Conservation (phyloP, 1,140 invertebrate species). For the Tetragnatha versicolor region DNA sequence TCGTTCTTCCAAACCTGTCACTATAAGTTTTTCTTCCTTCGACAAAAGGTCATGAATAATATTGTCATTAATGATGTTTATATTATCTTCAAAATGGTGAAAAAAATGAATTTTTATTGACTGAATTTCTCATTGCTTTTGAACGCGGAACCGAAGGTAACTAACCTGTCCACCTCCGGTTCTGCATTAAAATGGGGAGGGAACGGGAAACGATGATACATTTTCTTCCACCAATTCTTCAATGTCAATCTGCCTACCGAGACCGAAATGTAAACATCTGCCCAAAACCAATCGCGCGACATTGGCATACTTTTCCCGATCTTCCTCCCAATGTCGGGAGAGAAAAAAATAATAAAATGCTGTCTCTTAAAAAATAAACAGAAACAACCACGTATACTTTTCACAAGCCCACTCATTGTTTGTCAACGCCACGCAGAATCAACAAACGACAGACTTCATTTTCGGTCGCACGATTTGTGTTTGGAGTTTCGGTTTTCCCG, state of each 20-base stretch:
- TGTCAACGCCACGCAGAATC: no score
- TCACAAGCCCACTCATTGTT: no score
- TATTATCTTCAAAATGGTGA: no score
- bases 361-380: not conserved
- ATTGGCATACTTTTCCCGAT: conserved; percentile 34
- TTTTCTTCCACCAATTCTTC: conserved; percentile 25
- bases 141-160: not conserved
- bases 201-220: conserved; percentile 12
- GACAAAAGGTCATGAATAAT: no score
- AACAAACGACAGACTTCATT: no score
- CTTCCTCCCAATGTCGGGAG: not conserved
- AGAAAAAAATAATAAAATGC: not conserved
- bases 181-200: not conserved
- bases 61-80: no score
- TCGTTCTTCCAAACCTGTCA: no score
- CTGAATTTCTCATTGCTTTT: no score
- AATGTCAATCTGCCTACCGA: conserved; percentile 34
- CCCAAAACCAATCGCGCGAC: not conserved
- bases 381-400: not conserved
- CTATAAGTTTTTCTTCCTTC: no score
- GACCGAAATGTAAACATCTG: conserved; percentile 34
- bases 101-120: no score
- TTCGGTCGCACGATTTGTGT: no score
- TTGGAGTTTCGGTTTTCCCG: no score
- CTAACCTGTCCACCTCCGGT: conserved; percentile 34